Evolutionary conservation across 2,113 vertebrate genomes (phyloP).

Genomic region (Corapipo altera): DNA sequence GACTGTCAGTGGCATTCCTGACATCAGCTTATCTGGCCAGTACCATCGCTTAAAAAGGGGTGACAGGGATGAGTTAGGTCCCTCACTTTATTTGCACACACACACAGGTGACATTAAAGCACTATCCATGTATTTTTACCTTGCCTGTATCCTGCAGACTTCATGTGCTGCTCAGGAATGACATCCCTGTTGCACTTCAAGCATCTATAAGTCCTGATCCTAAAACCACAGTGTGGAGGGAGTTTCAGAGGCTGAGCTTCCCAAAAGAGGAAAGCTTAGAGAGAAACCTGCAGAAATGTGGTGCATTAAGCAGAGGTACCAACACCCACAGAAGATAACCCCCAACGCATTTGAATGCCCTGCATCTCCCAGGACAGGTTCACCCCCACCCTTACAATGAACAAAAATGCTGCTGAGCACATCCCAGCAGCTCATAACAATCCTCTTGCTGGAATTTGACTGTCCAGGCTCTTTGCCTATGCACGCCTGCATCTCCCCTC

Average conservation of each 20-base stretch:
- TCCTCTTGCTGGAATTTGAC: neutral
- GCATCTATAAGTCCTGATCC: neutral
- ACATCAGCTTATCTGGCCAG: neutral
- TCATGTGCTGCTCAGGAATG: neutral
- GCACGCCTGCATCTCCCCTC: neutral
- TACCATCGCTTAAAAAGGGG: neutral
- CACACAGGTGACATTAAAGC: neutral
- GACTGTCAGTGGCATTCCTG: neutral
- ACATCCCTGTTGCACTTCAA: neutral
- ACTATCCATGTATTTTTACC: neutral
- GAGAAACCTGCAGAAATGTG: neutral
- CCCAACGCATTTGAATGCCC: neutral
- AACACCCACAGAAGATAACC: neutral
- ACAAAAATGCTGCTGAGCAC: neutral
- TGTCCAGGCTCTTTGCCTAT: neutral
- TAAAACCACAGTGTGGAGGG: accelerated
- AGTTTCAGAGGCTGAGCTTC: neutral
- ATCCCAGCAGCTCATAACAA: neutral
- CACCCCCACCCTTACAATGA: neutral
- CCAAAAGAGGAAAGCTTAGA: neutral
- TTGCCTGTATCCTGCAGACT: neutral
- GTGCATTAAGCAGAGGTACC: neutral
- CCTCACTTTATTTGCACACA: neutral
- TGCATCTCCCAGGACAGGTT: neutral
- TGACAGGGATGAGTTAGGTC: neutral